Base-by-base conservation (phyloP, 2,888 invertebrate species). In the Athalia rosae region DNA sequence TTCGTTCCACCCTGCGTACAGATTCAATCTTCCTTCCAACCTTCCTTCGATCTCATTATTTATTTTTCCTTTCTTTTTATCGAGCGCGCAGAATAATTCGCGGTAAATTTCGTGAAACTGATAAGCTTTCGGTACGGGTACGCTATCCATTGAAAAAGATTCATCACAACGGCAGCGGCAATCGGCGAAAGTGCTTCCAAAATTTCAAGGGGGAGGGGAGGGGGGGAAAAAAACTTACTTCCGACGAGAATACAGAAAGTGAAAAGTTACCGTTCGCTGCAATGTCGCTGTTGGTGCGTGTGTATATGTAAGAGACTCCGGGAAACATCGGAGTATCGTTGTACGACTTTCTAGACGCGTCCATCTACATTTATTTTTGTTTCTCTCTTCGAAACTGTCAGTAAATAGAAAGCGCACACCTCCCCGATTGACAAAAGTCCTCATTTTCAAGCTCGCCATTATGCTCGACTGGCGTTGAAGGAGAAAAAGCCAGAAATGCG, bases 151-250 rank as follows among this genome's bases (percentile, higher is more conserved):
- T 3, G 4, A 53, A 53, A 53, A 53, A 53, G 53, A 28, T 28
- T 28, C 28, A 28, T 1, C 59, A 7, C 4, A 59, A 43, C 41
- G 9, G 28, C 4, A 13, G 58, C 58, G n/a, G 47, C 71, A 71
- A 71, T 71, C 71, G 71, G 13, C 11, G 71, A 71, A 71, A 71
- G 71, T 71, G 71, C 58, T 71, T 71, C 45, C 58, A 58, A 58
- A 71, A 71, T 71, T 13, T 13, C 15, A 4, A 4, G 50, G 11
- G 59, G 13, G 13, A 59, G n/a, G n/a, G n/a, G n/a, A n/a, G n/a
- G n/a, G n/a, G n/a, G n/a, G n/a, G n/a, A n/a, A n/a, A n/a, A n/a
- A 59, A 6, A 13, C 6, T 50, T 50, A 53, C 50, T 67, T 67
- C 53, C 28, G 41, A 11, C 15, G 15, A 67, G 48, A 67, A 67